Evolutionary conservation across 2,797 vertebrate species (phyloP), one percentile per base, ranked within the genome.

Genomic region (Myotis findleyi): DNA sequence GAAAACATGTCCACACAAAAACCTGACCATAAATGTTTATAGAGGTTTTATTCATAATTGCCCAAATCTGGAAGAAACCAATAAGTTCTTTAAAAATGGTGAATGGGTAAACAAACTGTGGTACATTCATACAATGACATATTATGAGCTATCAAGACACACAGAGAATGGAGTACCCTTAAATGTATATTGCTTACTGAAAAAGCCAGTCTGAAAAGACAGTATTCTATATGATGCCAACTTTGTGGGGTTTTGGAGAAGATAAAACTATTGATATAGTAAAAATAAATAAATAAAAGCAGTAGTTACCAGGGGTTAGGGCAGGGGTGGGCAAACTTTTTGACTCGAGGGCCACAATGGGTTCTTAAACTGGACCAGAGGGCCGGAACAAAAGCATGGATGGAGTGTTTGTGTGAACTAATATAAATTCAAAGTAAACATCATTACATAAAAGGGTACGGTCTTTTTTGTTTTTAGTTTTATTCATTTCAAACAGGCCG

Each of bases 201-300:
- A 94, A 86, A 86, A 83, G 49, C 3, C 49, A 62, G 25, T 81
- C 25, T 82, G 62, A 92, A 90, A 94, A 68, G 41, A 36, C 79
- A 75, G 30, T 85, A 33, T 30, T 38, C 69, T 64, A 23, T 41
- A 36, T 33, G 38, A 69, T 7, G 30, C 51, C 77, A 96, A 80
- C 66, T 57, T 9, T 30, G 20, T n/a, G 49, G 80, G 25, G 75
- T 81, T 94, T 64, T 89, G 27, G 64, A 77, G 81, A 94, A 85
- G 16, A 14, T 16, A 76, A 85, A 90, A 80, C 27, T 81, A 80
- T 57, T 12, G 27, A 79, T 20, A 62, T 2, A 66, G 30, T 55
- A 21, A 72, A 71, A 53, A 18, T 33, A 41, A 81, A 47, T 27
- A 49, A n/a, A 75, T 14, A 57, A 53, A 10, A 77, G 38, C 41